Evolutionary conservation across 2,888 invertebrate genomes (phyloP).

Genomic region (Dolomedes plantarius): DNA sequence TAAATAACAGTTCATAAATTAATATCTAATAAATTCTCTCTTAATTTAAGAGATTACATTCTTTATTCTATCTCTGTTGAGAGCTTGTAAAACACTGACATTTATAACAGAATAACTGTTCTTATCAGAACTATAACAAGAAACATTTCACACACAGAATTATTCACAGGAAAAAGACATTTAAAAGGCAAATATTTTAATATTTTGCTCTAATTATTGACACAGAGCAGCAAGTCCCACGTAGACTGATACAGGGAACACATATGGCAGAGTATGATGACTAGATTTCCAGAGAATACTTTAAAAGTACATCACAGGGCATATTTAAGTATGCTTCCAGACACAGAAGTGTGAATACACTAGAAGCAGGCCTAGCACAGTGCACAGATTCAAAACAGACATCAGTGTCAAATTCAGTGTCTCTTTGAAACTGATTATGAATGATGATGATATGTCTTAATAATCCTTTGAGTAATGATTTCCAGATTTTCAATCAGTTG

Average conservation of each 20-base stretch:
- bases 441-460: slow-evolving; percentile 3
- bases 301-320: slow-evolving; percentile 64
- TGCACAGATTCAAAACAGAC: neutral
- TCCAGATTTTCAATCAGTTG: neutral
- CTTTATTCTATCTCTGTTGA: too few species aligned
- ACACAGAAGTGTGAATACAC: slow-evolving; percentile 30
- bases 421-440: neutral
- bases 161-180: neutral
- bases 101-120: too few species aligned
- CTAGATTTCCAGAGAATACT: slow-evolving; percentile 45
- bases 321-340: slow-evolving; percentile 42
- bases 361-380: slow-evolving; percentile 4
- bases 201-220: neutral
- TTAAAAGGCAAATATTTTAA: neutral
- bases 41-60: too few species aligned
- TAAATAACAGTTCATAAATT: too few species aligned
- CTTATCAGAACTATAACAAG: too few species aligned
- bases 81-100: too few species aligned
- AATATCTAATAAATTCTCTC: too few species aligned
- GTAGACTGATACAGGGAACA: slow-evolving; percentile 16
- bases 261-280: slow-evolving; percentile 51
- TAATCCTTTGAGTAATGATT: neutral
- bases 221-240: neutral
- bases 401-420: neutral
- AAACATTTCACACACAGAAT: neutral